Conservation (phyloP, 2,113 vertebrate genomes). For the Myiozetetes cayanensis region DNA sequence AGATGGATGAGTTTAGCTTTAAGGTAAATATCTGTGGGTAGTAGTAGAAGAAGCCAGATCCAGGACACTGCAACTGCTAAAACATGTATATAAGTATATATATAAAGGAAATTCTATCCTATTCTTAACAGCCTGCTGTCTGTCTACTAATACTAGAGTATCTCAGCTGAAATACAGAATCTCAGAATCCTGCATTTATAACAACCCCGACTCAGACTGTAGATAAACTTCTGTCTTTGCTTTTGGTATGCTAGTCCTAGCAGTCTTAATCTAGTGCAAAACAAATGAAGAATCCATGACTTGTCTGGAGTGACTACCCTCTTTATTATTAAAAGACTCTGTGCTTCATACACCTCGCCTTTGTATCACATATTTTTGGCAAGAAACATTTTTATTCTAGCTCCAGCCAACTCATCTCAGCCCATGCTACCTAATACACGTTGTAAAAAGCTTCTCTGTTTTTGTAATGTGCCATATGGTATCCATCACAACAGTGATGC, state of each 20-base stretch:
- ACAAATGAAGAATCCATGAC: constrained; percentile 28
- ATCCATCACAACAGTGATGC: neutral
- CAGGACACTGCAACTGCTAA: neutral
- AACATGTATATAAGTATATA: neutral
- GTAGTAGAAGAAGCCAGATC: neutral
- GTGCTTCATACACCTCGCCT: neutral
- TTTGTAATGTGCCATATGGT: neutral
- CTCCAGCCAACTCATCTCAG: neutral
- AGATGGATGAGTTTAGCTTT: neutral
- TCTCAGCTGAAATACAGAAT: neutral
- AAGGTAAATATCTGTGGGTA: neutral
- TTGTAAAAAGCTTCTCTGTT: neutral
- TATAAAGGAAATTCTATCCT: neutral
- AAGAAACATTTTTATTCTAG: neutral
- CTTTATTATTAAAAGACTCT: neutral
- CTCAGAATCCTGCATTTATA: neutral
- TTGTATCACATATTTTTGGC: neutral
- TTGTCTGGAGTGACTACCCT: neutral
- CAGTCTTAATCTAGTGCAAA: neutral
- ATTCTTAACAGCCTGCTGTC: neutral
- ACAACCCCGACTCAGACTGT: neutral
- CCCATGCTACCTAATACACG: neutral
- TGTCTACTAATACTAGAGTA: neutral
- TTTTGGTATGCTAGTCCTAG: neutral
- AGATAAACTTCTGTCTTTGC: neutral